Conservation (phyloP, 2,888 invertebrate species). For the Philopedon plagiatum region DNA sequence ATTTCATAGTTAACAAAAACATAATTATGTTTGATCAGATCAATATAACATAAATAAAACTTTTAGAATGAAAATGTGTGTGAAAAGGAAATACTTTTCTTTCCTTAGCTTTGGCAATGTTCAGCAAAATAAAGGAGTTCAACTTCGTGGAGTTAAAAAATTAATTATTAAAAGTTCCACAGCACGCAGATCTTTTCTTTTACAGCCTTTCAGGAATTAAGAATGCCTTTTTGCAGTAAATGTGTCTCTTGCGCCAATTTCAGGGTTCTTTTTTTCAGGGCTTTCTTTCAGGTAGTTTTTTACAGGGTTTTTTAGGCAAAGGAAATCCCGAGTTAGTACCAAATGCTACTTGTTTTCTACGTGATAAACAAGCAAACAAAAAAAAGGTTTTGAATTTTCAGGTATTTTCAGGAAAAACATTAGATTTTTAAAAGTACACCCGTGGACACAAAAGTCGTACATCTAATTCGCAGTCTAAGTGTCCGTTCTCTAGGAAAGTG, state of each 20-base stretch:
- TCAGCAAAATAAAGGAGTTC: constrained; percentile 20
- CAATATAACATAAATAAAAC: constrained; percentile 19
- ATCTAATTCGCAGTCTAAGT: too few species aligned
- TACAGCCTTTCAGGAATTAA: constrained; percentile 38
- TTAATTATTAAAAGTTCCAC: background rate
- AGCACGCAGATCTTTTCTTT: constrained; percentile 30
- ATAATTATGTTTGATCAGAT: too few species aligned
- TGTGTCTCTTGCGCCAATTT: constrained; percentile 30
- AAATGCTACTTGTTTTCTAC: constrained; percentile 4
- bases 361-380: background rate
- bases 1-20: background rate
- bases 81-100: constrained; percentile 22
- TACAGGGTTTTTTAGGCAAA: constrained; percentile 49
- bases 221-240: constrained; percentile 14
- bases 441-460: too few species aligned
- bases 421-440: too few species aligned
- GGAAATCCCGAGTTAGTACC: constrained; percentile 4
- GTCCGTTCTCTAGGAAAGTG: too few species aligned
- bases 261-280: constrained; percentile 40
- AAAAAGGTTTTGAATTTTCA: background rate
- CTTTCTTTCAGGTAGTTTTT: constrained; percentile 43
- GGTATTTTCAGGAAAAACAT: constrained; percentile 11
- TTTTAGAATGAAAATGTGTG: constrained; percentile 21
- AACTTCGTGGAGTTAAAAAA: constrained; percentile 19
- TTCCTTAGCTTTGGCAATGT: constrained; percentile 43